These are phyloP conservation scores for Abramis brama DNA, from an alignment of 2,113 vertebrate genomes.

Conservation along the genomic window DNA sequence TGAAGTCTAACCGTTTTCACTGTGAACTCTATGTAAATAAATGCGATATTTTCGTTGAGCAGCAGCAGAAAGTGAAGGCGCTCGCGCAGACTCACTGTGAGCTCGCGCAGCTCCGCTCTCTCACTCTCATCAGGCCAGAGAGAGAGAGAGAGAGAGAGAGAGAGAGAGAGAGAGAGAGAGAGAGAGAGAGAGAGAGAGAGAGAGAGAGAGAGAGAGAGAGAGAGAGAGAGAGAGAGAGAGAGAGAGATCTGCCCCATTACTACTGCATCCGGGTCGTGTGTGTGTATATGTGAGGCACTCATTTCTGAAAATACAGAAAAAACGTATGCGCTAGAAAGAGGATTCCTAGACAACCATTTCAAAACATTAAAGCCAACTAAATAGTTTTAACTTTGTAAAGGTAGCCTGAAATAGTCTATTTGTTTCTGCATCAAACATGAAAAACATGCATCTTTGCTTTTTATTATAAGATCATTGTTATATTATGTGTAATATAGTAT, in stretches of 20 bases:
- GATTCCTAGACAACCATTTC: not conserved
- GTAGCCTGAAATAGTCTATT: not conserved
- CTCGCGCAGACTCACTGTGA: constrained; percentile 5
- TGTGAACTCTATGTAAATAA: not conserved
- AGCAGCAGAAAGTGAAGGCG: constrained; percentile 11
- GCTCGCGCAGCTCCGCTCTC: constrained; percentile 19
- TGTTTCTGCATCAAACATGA: not conserved
- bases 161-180: too few species aligned
- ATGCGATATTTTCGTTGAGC: not conserved
- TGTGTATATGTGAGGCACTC: not conserved
- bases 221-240: not conserved
- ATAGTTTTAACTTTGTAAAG: not conserved
- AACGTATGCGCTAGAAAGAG: not conserved
- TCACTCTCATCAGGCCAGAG: constrained; percentile 15
- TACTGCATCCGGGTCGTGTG: constrained; percentile 21
- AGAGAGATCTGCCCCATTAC: constrained; percentile 1
- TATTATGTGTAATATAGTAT: not conserved
- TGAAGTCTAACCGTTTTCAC: not conserved
- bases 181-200: too few species aligned
- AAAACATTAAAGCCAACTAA: not conserved
- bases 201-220: too few species aligned
- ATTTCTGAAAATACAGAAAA: not conserved
- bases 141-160: not conserved
- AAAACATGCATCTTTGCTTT: not conserved
- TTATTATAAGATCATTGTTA: not conserved